Percentiles rank a stretch among this genome's conserved stretches.
Evolutionary conservation across 2,113 vertebrate species (phyloP).

Genomic region (Clarias magur): DNA sequence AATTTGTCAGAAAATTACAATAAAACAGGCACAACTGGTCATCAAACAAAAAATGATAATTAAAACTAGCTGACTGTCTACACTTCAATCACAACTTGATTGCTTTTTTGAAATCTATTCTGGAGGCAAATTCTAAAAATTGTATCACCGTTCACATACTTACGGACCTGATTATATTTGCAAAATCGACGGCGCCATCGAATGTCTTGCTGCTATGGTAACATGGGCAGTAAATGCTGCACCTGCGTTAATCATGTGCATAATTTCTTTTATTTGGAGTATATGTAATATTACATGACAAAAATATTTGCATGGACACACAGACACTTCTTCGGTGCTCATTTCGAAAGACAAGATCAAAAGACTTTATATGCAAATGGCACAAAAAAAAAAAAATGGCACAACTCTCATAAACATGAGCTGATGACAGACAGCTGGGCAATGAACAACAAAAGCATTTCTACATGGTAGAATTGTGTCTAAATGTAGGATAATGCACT

Average conservation of each 20-base stretch:
- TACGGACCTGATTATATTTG: not conserved
- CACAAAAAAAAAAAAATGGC: too few species aligned
- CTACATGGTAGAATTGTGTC: not conserved
- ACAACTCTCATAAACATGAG: not conserved
- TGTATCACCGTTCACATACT: too few species aligned
- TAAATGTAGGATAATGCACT: not conserved
- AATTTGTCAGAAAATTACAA: too few species aligned
- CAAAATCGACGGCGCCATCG: not conserved
- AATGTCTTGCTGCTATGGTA: not conserved
- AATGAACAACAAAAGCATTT: not conserved
- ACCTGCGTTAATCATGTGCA: not conserved
- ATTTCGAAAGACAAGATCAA: slow-evolving; percentile 18
- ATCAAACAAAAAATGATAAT: too few species aligned
- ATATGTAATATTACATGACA: not conserved
- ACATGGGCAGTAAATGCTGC: not conserved
- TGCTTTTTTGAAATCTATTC: too few species aligned
- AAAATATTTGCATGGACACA: slow-evolving; percentile 1
- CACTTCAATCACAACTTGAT: too few species aligned
- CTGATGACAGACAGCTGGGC: not conserved
- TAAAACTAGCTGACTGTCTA: too few species aligned
- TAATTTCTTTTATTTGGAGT: not conserved
- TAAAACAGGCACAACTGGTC: too few species aligned
- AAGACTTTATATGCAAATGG: slow-evolving; percentile 8
- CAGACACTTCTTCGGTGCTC: not conserved
- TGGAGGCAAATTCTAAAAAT: too few species aligned